Evolutionary conservation across 2,113 vertebrate species (phyloP).

Genomic region (Conger conger): DNA sequence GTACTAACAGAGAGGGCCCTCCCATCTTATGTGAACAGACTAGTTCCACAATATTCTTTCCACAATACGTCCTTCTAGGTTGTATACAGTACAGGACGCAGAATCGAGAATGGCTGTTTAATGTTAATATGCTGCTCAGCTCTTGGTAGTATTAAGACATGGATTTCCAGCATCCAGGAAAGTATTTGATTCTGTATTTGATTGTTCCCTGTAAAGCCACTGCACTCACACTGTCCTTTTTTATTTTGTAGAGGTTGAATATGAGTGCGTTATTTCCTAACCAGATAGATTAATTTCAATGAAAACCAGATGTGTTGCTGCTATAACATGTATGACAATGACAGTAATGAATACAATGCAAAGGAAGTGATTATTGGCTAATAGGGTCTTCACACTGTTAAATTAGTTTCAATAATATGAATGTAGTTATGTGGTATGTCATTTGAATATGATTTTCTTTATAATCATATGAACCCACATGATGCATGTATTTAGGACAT

Average conservation of each 20-base stretch:
- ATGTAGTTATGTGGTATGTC: neutral
- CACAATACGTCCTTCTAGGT: too few species aligned
- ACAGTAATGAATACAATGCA: neutral
- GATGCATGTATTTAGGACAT: neutral
- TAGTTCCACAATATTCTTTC: neutral
- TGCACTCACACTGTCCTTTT: neutral
- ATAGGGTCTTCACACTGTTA: neutral
- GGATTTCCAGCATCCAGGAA: neutral
- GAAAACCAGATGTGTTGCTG: neutral
- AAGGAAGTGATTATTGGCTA: neutral
- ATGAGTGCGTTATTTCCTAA: neutral
- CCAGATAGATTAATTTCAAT: neutral
- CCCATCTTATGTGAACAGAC: neutral
- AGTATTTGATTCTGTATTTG: neutral
- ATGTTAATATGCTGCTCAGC: neutral
- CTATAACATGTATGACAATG: neutral
- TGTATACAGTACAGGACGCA: neutral
- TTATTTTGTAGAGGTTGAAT: neutral
- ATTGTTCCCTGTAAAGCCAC: neutral
- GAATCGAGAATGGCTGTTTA: neutral
- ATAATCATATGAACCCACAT: neutral
- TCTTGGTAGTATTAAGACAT: neutral
- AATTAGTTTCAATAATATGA: neutral
- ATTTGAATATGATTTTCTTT: neutral
- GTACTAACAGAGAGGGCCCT: conserved; percentile 60